Conservation (phyloP, 2,888 invertebrate genomes). For the Apotomis betuletana region DNA sequence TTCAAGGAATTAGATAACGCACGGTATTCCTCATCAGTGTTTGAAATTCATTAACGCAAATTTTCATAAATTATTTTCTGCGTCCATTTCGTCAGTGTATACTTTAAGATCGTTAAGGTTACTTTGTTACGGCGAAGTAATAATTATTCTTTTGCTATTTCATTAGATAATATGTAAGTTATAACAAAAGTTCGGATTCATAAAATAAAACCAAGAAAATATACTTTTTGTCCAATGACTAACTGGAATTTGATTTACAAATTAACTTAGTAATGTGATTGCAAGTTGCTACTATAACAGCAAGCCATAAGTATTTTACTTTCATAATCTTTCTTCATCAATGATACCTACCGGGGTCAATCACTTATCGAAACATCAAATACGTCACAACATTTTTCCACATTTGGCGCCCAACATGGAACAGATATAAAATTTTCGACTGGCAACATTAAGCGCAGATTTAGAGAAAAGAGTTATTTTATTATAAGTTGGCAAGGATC, state of each 20-base stretch:
- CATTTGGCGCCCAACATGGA: slow-evolving; percentile 16
- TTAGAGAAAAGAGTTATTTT: background rate
- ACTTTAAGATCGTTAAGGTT: background rate
- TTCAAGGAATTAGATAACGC: too few relatives aligned
- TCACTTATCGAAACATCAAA: background rate
- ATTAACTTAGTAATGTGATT: too few relatives aligned
- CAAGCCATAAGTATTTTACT: too few relatives aligned
- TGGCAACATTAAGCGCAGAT: slow-evolving; percentile 15
- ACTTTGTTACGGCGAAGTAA: background rate
- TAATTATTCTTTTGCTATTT: background rate
- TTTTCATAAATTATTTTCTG: background rate
- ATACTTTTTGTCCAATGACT: too few relatives aligned
- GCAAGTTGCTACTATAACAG: too few relatives aligned
- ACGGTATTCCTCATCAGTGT: background rate
- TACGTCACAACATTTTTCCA: slow-evolving; percentile 2
- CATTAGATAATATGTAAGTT: background rate
- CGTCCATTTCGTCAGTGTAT: background rate
- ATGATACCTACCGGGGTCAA: too few relatives aligned
- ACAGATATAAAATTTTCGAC: background rate
- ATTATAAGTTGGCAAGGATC: slow-evolving; percentile 8
- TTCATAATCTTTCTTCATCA: too few relatives aligned
- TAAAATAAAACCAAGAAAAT: too few relatives aligned
- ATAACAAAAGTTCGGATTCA: too few relatives aligned
- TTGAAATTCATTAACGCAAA: background rate
- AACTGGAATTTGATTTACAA: too few relatives aligned